Evolutionary conservation across 1,140 invertebrate species (phyloP), one percentile per base, ranked within the genome.

Genomic region (Nylanderia fulva): DNA sequence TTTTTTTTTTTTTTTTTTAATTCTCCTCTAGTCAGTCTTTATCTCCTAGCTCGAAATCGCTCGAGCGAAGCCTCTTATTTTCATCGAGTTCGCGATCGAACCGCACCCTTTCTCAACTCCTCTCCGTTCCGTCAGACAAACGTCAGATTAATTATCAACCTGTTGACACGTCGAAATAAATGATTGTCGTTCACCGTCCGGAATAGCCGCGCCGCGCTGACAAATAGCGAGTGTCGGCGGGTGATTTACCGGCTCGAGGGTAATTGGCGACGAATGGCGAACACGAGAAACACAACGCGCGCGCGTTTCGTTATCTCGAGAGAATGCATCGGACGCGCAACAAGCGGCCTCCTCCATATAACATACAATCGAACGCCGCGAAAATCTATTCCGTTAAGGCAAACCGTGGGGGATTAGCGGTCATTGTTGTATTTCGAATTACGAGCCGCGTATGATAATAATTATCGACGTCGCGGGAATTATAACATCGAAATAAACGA

Each of bases 131-230:
- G 27, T 27, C 66, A 8, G 45, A 27, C 85, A 48, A 21, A 69
- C 86, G 29, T 33, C 29, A 3, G 83, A 88, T 88, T 88, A 88
- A 88, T 88, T 88, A 88, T 87, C 84, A 84, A 77, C 27, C 61
- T 72, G 87, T 88, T 88, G 87, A 88, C 87, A 85, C 84, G 86
- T 88, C 86, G 33, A 84, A 82, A 88, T 88, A 88, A 88, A 84
- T 88, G 86, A 88, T 88, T 82, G 84, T 88, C 87, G 84, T 76
- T 21, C 72, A 39, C 66, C 54, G 27, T 39, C 39, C 79, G 64
- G 77, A 72, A 88, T 80, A 84, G 54, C 42, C 52, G 72, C 60
- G 39, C n/a, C 79, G 42, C 79, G 42, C 42, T 63, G 86, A 85
- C 76, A 60, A 63, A 87, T 79, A 84, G 71, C 71, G 52, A 66